A percentile compares a stretch with the other conserved stretches of the same genome.
phyloP scores from a whole-genome alignment of 2,797 vertebrate genomes.

The Pygocentrus nattereri region DNA sequence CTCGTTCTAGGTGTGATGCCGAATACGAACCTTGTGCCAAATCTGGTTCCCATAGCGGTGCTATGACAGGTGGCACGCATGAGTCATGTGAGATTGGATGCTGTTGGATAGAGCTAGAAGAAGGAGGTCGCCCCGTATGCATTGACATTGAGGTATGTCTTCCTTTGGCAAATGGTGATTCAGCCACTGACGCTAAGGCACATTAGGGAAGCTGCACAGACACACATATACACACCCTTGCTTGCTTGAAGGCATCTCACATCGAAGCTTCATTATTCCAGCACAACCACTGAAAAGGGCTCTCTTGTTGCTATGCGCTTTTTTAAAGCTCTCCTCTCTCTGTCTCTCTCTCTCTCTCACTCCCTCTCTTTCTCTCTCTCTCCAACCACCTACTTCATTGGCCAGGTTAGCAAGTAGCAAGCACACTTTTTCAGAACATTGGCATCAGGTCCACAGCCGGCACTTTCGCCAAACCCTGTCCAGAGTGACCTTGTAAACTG shows the following conservation, averaged over 20 bases:
- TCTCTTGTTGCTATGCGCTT: constrained; percentile 45
- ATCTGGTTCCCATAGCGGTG: constrained; percentile 23
- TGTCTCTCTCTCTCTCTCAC: constrained; percentile 3
- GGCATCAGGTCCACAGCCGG: background rate
- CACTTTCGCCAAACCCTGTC: background rate
- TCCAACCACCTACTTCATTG: constrained; percentile 23
- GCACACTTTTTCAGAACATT: background rate
- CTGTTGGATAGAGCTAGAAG: constrained; percentile 22
- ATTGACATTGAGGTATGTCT: constrained; percentile 45
- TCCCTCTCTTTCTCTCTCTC: background rate
- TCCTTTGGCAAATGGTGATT: constrained; percentile 31
- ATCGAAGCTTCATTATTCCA: constrained; percentile 36
- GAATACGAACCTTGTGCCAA: constrained; percentile 32
- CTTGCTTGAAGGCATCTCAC: constrained; percentile 27
- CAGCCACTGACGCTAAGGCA: constrained; percentile 25
- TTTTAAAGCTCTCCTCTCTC: constrained; percentile 25
- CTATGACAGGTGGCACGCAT: constrained; percentile 45
- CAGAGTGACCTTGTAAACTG: background rate
- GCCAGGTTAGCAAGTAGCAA: constrained; percentile 29
- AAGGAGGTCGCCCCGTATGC: constrained; percentile 31
- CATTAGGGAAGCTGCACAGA: constrained; percentile 31
- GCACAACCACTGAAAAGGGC: constrained; percentile 33
- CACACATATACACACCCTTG: constrained; percentile 8
- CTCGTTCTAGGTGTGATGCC: constrained; percentile 29
- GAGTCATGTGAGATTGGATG: constrained; percentile 42